Percentiles rank a stretch among this genome's conserved stretches.
Conservation (phyloP, 64 coral and sea anemone genomes). For the Actinia tenebrosa region DNA sequence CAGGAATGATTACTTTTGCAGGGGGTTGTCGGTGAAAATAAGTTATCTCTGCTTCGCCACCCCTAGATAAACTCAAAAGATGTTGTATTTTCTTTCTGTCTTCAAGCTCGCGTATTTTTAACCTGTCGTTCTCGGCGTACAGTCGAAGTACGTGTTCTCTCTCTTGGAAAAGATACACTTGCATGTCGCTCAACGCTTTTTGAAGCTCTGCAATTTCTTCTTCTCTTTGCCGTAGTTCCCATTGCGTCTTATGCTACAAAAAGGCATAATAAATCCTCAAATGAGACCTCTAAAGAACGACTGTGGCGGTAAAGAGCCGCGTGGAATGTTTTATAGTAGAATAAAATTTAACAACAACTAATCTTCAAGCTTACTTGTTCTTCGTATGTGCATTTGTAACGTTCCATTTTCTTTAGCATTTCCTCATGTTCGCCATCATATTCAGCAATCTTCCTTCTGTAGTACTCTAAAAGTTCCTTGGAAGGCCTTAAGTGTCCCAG, state of each 20-base stretch:
- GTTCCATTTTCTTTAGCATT: slow-evolving; percentile 84
- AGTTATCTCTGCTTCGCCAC: slow-evolving; percentile 79
- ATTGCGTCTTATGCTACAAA: slow-evolving; percentile 82
- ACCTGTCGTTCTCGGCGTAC: slow-evolving; percentile 92
- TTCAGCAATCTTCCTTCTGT: slow-evolving; percentile 96
- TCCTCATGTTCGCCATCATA: slow-evolving; percentile 96
- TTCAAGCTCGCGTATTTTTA: slow-evolving; percentile 92
- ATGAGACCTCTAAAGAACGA: not conserved
- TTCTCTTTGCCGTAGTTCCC: slow-evolving; percentile 87
- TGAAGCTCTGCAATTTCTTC: slow-evolving; percentile 97
- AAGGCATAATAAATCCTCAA: not conserved
- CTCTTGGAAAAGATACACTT: slow-evolving; percentile 98
- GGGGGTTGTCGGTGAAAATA: slow-evolving; percentile 93
- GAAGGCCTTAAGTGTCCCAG: slow-evolving; percentile 91
- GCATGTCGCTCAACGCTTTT: slow-evolving; percentile 97
- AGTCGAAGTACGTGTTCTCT: slow-evolving; percentile 87
- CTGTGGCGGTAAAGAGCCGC: too few species aligned
- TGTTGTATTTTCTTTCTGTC: slow-evolving; percentile 98
- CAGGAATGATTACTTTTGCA: slow-evolving; percentile 64
- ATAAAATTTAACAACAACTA: not conserved
- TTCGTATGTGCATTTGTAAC: slow-evolving; percentile 97
- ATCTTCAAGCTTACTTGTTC: slow-evolving; percentile 72
- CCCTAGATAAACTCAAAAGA: slow-evolving; percentile 69
- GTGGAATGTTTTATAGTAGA: not conserved
- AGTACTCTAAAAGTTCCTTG: slow-evolving; percentile 91